Percentiles rank a stretch among this genome's conserved stretches.
Evolutionary conservation across 2,888 invertebrate species (phyloP).

Genomic region (Thymelicus acteon): DNA sequence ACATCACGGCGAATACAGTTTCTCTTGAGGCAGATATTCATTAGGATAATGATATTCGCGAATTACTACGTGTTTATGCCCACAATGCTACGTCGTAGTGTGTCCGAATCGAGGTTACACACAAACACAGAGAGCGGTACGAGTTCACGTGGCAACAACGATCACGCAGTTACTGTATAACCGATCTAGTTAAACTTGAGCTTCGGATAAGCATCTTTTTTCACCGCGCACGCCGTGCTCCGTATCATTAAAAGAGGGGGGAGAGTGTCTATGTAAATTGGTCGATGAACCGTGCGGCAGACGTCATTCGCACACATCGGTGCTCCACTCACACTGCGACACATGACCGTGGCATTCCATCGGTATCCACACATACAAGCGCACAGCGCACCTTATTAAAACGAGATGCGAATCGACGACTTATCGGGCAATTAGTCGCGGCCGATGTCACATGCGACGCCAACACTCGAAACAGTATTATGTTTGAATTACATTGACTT

Average conservation of each 20-base stretch:
- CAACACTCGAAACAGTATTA: constrained; percentile 50
- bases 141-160: constrained; percentile 80
- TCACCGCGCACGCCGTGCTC: constrained; percentile 52
- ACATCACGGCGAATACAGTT: constrained; percentile 53
- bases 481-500: constrained; percentile 67
- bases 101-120: constrained; percentile 83
- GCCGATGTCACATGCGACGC: constrained; percentile 72
- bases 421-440: constrained; percentile 84
- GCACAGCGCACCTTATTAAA: constrained; percentile 83
- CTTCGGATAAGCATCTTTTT: constrained; percentile 63
- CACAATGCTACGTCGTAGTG: constrained; percentile 74
- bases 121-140: constrained; percentile 67
- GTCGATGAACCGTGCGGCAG: constrained; percentile 72
- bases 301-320: constrained; percentile 78
- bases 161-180: constrained; percentile 69
- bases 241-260: constrained; percentile 50
- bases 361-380: constrained; percentile 76
- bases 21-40: constrained; percentile 65
- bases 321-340: constrained; percentile 57
- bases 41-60: constrained; percentile 82
- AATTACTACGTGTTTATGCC: constrained; percentile 80
- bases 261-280: constrained; percentile 58
- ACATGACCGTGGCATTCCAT: constrained; percentile 82
- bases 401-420: constrained; percentile 85
- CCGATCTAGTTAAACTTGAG: constrained; percentile 56